These are phyloP conservation scores for Misgurnus mizolepis DNA, from an alignment of 2,113 vertebrate species.

Conservation along the genomic window DNA sequence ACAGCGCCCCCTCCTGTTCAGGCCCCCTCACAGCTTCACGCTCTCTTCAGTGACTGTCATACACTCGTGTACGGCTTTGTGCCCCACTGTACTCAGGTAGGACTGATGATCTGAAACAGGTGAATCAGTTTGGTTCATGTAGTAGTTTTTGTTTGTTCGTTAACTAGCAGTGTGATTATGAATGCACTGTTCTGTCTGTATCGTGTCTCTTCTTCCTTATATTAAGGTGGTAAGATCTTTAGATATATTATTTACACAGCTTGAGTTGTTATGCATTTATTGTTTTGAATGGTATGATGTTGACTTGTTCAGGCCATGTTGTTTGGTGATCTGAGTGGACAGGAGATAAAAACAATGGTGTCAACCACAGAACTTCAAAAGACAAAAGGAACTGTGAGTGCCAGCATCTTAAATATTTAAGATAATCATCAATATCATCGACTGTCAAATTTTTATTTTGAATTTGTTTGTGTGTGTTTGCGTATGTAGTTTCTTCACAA, in stretches of 20 bases:
- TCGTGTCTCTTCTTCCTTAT: too few relatives aligned
- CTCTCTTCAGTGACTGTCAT: constrained; percentile 78
- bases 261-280: not conserved
- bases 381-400: constrained; percentile 83
- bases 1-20: constrained; percentile 69
- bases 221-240: too few relatives aligned
- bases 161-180: too few relatives aligned
- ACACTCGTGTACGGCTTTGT: constrained; percentile 86
- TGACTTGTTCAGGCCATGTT: constrained; percentile 77
- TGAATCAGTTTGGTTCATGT: not conserved
- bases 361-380: constrained; percentile 88
- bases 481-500: constrained; percentile 83
- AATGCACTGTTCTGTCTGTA: too few relatives aligned
- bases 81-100: constrained; percentile 83
- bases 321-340: constrained; percentile 73
- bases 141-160: too few relatives aligned
- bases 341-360: constrained; percentile 81
- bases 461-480: not conserved
- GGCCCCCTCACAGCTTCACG: constrained; percentile 78
- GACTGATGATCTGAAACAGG: not conserved
- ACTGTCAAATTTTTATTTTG: too few relatives aligned
- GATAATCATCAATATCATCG: not conserved
- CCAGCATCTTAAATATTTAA: constrained; percentile 9
- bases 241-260: too few relatives aligned
- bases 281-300: not conserved